Base-by-base conservation (phyloP, 1,140 invertebrate species). In the Oncopodura yosiiana region DNA sequence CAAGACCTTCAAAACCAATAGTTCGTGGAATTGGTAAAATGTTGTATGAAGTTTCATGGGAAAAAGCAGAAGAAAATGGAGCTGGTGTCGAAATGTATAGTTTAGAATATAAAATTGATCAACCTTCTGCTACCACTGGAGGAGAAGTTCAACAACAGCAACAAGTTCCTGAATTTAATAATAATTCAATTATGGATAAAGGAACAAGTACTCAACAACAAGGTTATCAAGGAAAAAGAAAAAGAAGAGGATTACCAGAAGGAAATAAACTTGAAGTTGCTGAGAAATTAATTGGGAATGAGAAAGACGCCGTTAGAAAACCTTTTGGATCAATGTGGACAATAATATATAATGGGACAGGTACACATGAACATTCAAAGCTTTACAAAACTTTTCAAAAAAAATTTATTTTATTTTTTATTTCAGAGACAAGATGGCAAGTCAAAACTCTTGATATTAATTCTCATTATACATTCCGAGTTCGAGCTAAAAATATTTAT, bases 271-370 rank as follows among this genome's bases (percentile, higher is more conserved):
- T 44, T 3, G 60, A 60, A 9, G 36, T 49, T n/a, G 53, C 55
- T n/a, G 59, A 64, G 32, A 63, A 62, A 19, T 44, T 56, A 2
- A 50, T 56, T 3, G 38, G 60, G 2, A 37, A 30, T 6, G 45
- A 62, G 2, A 59, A 64, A 19, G 57, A 49, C 24, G 44, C 49
- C 1, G 55, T 60, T 36, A 46, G 46, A 0, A 53, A 57, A n/a
- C 27, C 39, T 0, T 46, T 55, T 18, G 18, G 27, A 24, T 1
- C 27, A 18, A 62, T 77, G 12, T 88, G 88, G 79, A 74, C 74
- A 34, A 65, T 80, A 5, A 79, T 83, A 26, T 91, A 90, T 66
- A 93, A 91, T 68, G 88, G 85, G 44, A 83, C 82, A 29, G 77
- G 81, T 77, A 70, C 69, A 55, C 53, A 23, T 29, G 37, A 18